phyloP scores from a whole-genome alignment of 1,140 invertebrate species.

The Pteromalus puparum region DNA sequence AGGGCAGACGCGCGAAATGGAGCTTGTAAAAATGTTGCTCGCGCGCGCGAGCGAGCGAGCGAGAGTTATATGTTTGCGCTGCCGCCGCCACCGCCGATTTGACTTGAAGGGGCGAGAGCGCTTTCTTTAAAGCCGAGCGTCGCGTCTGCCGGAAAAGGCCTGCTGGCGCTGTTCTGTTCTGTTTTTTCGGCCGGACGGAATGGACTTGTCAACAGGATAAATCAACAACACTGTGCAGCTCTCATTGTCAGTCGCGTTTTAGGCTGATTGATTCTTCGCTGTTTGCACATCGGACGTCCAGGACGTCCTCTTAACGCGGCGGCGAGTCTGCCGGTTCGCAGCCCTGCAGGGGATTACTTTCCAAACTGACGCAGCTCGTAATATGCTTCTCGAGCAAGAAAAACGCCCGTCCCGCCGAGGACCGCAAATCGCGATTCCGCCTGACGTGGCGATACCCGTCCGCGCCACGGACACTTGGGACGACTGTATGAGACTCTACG shows the following conservation, averaged over 20 bases:
- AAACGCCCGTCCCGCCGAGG: background rate
- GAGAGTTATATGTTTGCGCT: conserved; percentile 30
- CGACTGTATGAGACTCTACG: background rate
- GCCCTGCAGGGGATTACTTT: no score
- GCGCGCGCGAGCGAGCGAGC: background rate
- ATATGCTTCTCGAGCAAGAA: background rate
- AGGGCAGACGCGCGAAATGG: conserved; percentile 33
- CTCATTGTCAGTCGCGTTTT: conserved; percentile 15
- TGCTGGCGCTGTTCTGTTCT: no score
- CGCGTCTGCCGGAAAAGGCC: no score
- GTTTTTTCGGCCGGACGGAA: no score
- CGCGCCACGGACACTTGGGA: background rate
- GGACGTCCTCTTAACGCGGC: no score
- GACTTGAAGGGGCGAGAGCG: background rate
- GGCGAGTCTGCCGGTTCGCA: no score
- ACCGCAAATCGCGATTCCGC: background rate
- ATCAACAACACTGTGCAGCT: conserved; percentile 23
- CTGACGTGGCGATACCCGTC: background rate
- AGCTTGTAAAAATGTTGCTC: conserved; percentile 41
- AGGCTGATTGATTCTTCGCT: conserved; percentile 28
- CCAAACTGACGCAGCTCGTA: no score
- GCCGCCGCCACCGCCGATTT: background rate
- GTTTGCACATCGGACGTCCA: background rate
- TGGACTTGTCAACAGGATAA: conserved; percentile 27
- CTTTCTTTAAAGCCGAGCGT: background rate